phyloP scores from a whole-genome alignment of 1,140 invertebrate species.

The Danaus melanippus region DNA sequence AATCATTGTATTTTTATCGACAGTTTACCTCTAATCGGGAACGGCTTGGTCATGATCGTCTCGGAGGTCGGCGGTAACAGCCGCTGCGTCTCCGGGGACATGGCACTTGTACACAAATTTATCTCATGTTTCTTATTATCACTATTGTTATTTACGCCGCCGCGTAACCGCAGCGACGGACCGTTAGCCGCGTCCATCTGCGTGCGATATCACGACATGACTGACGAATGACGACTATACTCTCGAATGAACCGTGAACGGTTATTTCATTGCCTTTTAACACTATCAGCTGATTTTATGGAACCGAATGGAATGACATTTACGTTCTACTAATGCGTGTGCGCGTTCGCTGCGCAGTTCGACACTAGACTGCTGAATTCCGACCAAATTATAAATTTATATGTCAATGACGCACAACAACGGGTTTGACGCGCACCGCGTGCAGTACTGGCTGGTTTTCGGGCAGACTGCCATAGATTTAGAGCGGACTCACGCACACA shows the following conservation, averaged over 20 bases:
- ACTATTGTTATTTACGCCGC: slow-evolving; percentile 66
- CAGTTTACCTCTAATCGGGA: slow-evolving; percentile 82
- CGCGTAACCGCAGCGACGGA: slow-evolving; percentile 74
- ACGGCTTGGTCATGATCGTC: slow-evolving; percentile 89
- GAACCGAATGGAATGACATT: slow-evolving; percentile 26
- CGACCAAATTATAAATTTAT: slow-evolving; percentile 4
- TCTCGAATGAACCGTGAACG: slow-evolving; percentile 6
- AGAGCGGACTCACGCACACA: slow-evolving; percentile 16
- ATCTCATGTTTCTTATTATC: slow-evolving; percentile 72
- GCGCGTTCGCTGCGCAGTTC: slow-evolving; percentile 24
- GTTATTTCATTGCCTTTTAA: slow-evolving; percentile 5
- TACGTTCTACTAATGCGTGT: slow-evolving; percentile 15
- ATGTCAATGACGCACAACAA: slow-evolving; percentile 10
- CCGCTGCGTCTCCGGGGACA: slow-evolving; percentile 77
- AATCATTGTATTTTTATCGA: too few relatives aligned
- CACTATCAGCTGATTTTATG: slow-evolving; percentile 46
- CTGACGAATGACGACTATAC: slow-evolving; percentile 43
- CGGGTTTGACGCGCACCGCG: slow-evolving; percentile 14
- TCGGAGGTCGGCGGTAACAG: slow-evolving; percentile 81
- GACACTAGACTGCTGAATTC: slow-evolving; percentile 9
- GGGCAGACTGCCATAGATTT: slow-evolving; percentile 33
- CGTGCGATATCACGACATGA: slow-evolving; percentile 53
- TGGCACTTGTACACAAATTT: slow-evolving; percentile 75
- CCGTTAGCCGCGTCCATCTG: slow-evolving; percentile 66
- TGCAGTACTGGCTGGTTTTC: slow-evolving; percentile 30